These are phyloP conservation scores for Lucilia sericata DNA, from an alignment of 1,140 invertebrate genomes.

Conservation along the genomic window DNA sequence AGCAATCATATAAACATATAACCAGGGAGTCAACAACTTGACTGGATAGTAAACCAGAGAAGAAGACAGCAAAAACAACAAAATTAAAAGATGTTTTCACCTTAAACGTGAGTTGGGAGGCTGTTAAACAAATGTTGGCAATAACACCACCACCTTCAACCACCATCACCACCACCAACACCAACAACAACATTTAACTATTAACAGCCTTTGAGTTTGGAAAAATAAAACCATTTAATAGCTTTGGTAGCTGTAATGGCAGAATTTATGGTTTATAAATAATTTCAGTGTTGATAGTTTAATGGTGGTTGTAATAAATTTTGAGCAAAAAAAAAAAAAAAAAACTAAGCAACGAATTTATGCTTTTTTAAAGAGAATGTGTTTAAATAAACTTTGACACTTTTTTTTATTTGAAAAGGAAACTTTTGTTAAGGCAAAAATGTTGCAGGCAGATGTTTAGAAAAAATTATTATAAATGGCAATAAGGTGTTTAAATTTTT, in stretches of 20 bases:
- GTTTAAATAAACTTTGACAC: conserved; percentile 12
- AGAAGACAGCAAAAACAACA: too few species aligned
- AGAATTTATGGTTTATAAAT: conserved; percentile 1
- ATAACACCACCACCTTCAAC: not conserved
- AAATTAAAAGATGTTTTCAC: conserved; percentile 9
- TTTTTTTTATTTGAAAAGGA: not conserved
- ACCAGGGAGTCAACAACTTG: too few species aligned
- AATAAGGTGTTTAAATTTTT: not conserved
- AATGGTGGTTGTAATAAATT: not conserved
- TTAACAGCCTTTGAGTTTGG: too few species aligned
- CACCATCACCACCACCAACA: not conserved
- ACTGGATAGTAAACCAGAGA: too few species aligned
- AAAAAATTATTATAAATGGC: not conserved
- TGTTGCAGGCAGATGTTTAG: not conserved
- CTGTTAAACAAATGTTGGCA: not conserved
- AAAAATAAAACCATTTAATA: too few species aligned
- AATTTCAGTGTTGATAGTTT: conserved; percentile 6
- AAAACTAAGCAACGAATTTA: not conserved
- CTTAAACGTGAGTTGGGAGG: not conserved
- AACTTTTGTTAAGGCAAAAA: not conserved
- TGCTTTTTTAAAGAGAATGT: not conserved
- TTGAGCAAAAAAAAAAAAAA: not conserved
- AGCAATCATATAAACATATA: not conserved
- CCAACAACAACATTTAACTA: too few species aligned
- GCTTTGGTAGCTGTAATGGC: not conserved